These are phyloP conservation scores for Drosophila ohnishii DNA, from an alignment of 1,140 invertebrate genomes.

Conservation along the genomic window DNA sequence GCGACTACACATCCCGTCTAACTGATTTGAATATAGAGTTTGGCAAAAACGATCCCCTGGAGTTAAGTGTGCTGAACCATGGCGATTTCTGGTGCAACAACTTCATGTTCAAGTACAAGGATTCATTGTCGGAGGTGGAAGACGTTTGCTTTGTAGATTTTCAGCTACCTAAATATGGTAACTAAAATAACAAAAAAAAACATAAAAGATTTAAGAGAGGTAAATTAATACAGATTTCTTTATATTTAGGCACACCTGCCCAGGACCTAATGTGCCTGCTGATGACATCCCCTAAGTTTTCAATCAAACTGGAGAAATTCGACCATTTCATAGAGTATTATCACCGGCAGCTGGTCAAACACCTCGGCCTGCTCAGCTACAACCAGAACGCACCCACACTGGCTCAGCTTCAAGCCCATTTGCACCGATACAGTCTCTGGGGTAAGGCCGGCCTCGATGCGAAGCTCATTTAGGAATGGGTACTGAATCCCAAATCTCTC, in stretches of 20 bases:
- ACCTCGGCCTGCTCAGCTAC: constrained; percentile 63
- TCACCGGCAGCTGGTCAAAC: constrained; percentile 55
- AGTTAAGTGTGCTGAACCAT: constrained; percentile 86
- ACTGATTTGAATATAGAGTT: constrained; percentile 71
- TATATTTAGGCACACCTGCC: constrained; percentile 64
- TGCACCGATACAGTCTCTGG: constrained; percentile 62
- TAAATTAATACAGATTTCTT: too few relatives aligned
- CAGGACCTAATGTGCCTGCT: constrained; percentile 79
- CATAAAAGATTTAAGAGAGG: too few relatives aligned
- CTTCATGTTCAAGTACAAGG: constrained; percentile 78
- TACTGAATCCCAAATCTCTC: constrained; percentile 6
- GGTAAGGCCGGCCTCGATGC: constrained; percentile 45
- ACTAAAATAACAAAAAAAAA: too few relatives aligned
- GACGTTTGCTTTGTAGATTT: constrained; percentile 83
- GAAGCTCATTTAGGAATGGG: constrained; percentile 1
- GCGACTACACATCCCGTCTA: constrained; percentile 58
- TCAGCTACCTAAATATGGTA: constrained; percentile 75
- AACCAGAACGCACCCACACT: constrained; percentile 53
- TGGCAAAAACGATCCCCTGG: constrained; percentile 71
- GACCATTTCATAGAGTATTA: constrained; percentile 76
- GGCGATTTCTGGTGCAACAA: constrained; percentile 85
- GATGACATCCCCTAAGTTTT: constrained; percentile 59
- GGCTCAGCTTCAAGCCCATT: constrained; percentile 55
- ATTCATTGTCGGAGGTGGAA: constrained; percentile 26
- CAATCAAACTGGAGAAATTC: constrained; percentile 66